Conservation (phyloP, 2,888 invertebrate species). For the Oligia strigilis region DNA sequence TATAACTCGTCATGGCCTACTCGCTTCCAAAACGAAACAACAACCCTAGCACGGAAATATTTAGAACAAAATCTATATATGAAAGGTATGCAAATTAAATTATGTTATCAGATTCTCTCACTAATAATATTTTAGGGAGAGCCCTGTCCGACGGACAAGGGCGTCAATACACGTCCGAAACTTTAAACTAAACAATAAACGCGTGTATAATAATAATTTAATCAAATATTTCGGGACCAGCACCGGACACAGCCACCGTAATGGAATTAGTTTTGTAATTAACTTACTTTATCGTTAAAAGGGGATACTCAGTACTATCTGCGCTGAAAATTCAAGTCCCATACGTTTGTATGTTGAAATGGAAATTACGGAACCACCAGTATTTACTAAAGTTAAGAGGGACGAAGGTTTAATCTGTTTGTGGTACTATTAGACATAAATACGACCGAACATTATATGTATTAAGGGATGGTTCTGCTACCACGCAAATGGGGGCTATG, state of each 20-base stretch:
- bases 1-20: neutral
- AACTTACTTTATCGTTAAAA: constrained; percentile 82
- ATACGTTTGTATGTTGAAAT: constrained; percentile 70
- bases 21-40: neutral
- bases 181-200: constrained; percentile 67
- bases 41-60: constrained; percentile 7
- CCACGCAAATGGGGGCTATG: constrained; percentile 52
- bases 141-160: constrained; percentile 43
- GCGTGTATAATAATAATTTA: constrained; percentile 69
- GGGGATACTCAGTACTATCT: constrained; percentile 77
- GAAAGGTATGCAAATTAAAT: constrained; percentile 54
- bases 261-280: constrained; percentile 85
- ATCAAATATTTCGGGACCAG: constrained; percentile 72
- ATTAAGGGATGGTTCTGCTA: constrained; percentile 55
- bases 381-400: constrained; percentile 70
- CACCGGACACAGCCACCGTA: constrained; percentile 73
- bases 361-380: constrained; percentile 69
- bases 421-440: constrained; percentile 69
- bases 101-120: constrained; percentile 45
- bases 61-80: constrained; percentile 10
- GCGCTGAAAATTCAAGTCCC: constrained; percentile 79
- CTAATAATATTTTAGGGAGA: constrained; percentile 42
- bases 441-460: constrained; percentile 66
- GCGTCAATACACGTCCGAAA: constrained; percentile 62
- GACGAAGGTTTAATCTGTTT: constrained; percentile 72